phyloP scores from a whole-genome alignment of 2,888 invertebrate species.

The Callimorpha dominula region DNA sequence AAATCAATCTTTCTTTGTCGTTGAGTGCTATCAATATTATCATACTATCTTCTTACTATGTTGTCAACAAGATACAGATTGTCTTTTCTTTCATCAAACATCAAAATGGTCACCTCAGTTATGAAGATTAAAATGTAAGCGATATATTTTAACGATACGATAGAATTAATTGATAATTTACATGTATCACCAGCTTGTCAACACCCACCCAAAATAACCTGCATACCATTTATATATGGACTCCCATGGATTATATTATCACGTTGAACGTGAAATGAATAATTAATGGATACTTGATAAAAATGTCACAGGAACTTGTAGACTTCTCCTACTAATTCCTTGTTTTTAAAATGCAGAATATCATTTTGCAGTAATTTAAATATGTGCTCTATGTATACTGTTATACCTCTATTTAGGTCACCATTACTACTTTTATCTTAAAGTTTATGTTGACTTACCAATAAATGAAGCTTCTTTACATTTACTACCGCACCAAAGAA shows the following conservation, averaged over 20 bases:
- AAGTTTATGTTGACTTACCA: slow-evolving; percentile 24
- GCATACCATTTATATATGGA: slow-evolving; percentile 29
- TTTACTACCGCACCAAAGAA: slow-evolving; percentile 19
- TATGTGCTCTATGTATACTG: not conserved
- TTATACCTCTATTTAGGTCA: not conserved
- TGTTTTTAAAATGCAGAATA: not conserved
- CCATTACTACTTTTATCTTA: slow-evolving; percentile 12
- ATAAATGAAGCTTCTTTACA: slow-evolving; percentile 21
- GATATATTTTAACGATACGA: slow-evolving; percentile 19
- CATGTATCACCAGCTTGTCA: slow-evolving; percentile 33
- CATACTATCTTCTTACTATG: not conserved
- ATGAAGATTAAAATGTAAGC: slow-evolving; percentile 22
- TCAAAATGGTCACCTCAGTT: slow-evolving; percentile 26
- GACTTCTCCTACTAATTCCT: not conserved
- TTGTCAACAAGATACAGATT: not conserved
- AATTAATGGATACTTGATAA: slow-evolving; percentile 37
- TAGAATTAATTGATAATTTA: slow-evolving; percentile 36
- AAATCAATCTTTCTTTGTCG: no score
- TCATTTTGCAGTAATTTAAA: not conserved
- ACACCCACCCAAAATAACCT: slow-evolving; percentile 36
- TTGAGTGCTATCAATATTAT: no score
- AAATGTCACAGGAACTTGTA: not conserved
- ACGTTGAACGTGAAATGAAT: slow-evolving; percentile 36
- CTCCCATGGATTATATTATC: slow-evolving; percentile 39
- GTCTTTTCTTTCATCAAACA: not conserved